These are phyloP conservation scores for Neostethus bicornis DNA, from an alignment of 2,797 vertebrate genomes.

Conservation along the genomic window DNA sequence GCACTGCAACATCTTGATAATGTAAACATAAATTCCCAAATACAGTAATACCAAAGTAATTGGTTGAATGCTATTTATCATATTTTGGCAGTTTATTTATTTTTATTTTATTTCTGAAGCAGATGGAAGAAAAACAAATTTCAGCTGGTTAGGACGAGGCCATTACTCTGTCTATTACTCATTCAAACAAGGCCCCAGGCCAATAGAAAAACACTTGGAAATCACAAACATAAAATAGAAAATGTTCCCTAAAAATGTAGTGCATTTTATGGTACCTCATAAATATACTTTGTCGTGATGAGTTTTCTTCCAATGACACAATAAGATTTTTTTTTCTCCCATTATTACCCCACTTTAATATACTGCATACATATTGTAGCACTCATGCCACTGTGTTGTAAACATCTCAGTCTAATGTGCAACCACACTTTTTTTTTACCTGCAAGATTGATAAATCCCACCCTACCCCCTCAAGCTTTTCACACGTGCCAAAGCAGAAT, in stretches of 20 bases:
- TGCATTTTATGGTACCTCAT: constrained; percentile 59
- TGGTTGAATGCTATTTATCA: constrained; percentile 71
- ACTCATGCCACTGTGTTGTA: constrained; percentile 39
- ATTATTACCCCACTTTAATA: constrained; percentile 39
- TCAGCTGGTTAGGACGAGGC: constrained; percentile 65
- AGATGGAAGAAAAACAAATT: constrained; percentile 72
- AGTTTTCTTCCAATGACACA: constrained; percentile 65
- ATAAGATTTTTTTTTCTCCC: constrained; percentile 31
- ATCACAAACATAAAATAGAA: constrained; percentile 73
- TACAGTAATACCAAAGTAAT: constrained; percentile 74
- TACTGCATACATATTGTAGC: constrained; percentile 21
- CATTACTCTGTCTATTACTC: constrained; percentile 77
- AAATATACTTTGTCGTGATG: constrained; percentile 67
- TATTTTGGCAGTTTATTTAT: constrained; percentile 56
- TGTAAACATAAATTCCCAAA: constrained; percentile 78
- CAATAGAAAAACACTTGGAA: constrained; percentile 73
- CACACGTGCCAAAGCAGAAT: constrained; percentile 67
- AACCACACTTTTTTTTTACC: constrained; percentile 41
- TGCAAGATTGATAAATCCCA: constrained; percentile 37
- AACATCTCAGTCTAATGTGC: constrained; percentile 57
- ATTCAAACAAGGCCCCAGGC: constrained; percentile 69
- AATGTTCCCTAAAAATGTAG: constrained; percentile 65
- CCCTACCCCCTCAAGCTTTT: constrained; percentile 37
- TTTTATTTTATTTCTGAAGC: constrained; percentile 55
- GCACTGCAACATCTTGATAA: constrained; percentile 74